Evolutionary conservation across 1,140 invertebrate genomes (phyloP).

Genomic region (Mylabris phalerata): DNA sequence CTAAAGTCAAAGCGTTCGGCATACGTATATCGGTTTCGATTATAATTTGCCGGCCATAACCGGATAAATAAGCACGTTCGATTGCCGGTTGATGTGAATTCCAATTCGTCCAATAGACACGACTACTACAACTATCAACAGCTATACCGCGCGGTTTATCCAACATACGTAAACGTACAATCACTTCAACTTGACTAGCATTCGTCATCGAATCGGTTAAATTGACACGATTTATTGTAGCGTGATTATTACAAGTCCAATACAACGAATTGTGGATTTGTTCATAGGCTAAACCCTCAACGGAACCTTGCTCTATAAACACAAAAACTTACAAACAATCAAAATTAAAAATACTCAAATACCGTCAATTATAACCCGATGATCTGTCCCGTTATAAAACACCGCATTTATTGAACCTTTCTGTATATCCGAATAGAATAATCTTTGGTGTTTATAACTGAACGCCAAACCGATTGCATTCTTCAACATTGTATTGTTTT

Average conservation of each 20-base stretch:
- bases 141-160: conserved; percentile 81
- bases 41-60: conserved; percentile 56
- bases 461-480: conserved; percentile 81
- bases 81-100: conserved; percentile 65
- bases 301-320: conserved; percentile 59
- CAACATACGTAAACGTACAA: conserved; percentile 58
- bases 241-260: conserved; percentile 80
- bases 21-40: conserved; percentile 71
- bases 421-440: conserved; percentile 87
- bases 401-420: conserved; percentile 74
- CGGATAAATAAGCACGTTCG: conserved; percentile 62
- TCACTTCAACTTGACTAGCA: conserved; percentile 48
- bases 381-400: conserved; percentile 71
- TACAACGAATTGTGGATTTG: conserved; percentile 59
- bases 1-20: conserved; percentile 74
- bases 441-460: conserved; percentile 59
- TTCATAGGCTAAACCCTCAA: conserved; percentile 78
- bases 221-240: conserved; percentile 61
- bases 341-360: conserved; percentile 32
- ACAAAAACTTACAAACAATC: background rate
- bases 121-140: conserved; percentile 66
- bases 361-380: conserved; percentile 62
- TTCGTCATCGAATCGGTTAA: conserved; percentile 40
- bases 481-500: conserved; percentile 61
- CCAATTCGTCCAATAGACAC: conserved; percentile 81